A percentile compares a stretch with the other conserved stretches of the same genome.
phyloP scores from a whole-genome alignment of 1,140 invertebrate species.

The Schlechtendalia chinensis region DNA sequence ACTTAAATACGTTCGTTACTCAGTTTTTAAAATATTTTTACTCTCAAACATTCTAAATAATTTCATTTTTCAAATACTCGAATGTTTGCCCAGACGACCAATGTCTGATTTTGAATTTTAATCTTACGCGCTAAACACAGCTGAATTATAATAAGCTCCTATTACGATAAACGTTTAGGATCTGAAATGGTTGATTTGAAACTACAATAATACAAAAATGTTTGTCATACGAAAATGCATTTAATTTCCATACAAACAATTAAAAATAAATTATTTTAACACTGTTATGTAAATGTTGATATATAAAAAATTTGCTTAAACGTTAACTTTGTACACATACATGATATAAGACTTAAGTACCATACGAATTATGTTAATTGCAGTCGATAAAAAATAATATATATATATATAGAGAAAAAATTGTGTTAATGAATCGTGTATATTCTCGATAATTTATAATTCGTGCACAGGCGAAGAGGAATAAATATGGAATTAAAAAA shows the following conservation, averaged over 20 bases:
- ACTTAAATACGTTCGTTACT: no score
- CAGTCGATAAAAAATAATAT: conserved; percentile 29
- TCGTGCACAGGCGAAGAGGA: neutral
- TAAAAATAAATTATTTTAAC: conserved; percentile 4
- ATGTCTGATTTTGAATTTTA: no score
- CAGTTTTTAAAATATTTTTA: no score
- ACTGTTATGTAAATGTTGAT: neutral
- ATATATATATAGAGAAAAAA: conserved; percentile 3
- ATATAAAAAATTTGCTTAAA: conserved; percentile 2
- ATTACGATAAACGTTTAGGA: no score
- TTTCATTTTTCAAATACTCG: no score
- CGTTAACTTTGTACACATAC: neutral
- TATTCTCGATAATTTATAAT: conserved; percentile 11
- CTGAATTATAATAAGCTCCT: no score
- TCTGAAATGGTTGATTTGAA: no score
- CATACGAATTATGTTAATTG: conserved; percentile 2
- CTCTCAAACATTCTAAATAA: no score
- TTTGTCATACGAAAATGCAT: neutral
- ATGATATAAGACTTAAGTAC: neutral
- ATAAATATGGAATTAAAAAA: neutral
- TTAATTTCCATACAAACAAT: neutral
- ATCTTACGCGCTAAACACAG: no score
- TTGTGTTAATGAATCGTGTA: neutral
- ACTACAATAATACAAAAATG: no score
- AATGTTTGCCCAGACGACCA: no score